phyloP scores from a whole-genome alignment of 2,888 invertebrate species.

The Erebia epiphron region DNA sequence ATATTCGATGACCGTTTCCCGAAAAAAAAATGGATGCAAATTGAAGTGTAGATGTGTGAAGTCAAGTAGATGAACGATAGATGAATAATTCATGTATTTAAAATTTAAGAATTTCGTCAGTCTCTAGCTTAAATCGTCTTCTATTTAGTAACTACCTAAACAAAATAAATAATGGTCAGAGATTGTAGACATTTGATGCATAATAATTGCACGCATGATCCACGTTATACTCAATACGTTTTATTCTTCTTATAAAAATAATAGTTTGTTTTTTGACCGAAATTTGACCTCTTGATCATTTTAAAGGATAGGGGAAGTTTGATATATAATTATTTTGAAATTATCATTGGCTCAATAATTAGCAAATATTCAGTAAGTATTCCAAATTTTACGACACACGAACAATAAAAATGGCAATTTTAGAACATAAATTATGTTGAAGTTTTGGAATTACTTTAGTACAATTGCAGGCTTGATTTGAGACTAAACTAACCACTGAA shows the following conservation, averaged over 20 bases:
- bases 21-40: slow-evolving; percentile 4
- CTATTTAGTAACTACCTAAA: neutral
- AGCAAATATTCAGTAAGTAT: no score
- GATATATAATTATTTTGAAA: neutral
- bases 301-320: neutral
- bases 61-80: slow-evolving; percentile 1
- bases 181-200: neutral
- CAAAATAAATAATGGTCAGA: neutral
- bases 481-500: neutral
- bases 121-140: neutral
- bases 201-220: neutral
- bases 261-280: neutral
- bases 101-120: neutral
- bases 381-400: no score
- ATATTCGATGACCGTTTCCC: neutral
- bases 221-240: no score
- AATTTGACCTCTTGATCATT: neutral
- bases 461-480: neutral
- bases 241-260: neutral
- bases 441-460: no score
- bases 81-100: slow-evolving; percentile 12
- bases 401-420: no score
- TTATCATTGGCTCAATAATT: no score
- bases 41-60: neutral
- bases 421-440: no score